These are phyloP conservation scores for Athene noctua DNA, from an alignment of 2,113 vertebrate species.

Conservation along the genomic window DNA sequence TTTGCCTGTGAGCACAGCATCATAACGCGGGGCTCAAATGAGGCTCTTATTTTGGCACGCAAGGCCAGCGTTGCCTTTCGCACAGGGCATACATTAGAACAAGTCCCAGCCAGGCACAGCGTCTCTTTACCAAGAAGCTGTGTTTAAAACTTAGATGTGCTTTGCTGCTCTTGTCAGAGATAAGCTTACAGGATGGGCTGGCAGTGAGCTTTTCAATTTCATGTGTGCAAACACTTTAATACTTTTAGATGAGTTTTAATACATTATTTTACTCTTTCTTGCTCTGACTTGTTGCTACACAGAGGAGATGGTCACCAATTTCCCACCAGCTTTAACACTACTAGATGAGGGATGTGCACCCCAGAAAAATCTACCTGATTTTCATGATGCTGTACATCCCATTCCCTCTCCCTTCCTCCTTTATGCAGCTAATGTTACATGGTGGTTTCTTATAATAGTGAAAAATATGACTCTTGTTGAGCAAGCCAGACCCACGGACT, in stretches of 20 bases:
- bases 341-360: background rate
- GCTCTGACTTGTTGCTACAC: background rate
- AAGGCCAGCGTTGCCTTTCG: background rate
- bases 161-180: background rate
- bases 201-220: background rate
- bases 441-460: background rate
- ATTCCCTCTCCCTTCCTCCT: background rate
- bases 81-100: background rate
- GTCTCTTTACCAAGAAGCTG: background rate
- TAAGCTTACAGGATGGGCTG: background rate
- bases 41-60: background rate
- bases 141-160: background rate
- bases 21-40: background rate
- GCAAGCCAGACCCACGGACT: background rate
- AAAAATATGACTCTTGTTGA: background rate
- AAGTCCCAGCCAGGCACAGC: background rate
- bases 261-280: background rate
- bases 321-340: background rate
- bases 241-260: background rate
- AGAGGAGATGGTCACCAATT: background rate
- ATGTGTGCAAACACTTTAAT: background rate
- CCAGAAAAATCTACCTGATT: background rate
- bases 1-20: background rate
- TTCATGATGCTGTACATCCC: background rate
- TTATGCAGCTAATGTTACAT: rapidly evolving